Conservation (phyloP, 2,113 vertebrate genomes). For the Stigmatopora argus region DNA sequence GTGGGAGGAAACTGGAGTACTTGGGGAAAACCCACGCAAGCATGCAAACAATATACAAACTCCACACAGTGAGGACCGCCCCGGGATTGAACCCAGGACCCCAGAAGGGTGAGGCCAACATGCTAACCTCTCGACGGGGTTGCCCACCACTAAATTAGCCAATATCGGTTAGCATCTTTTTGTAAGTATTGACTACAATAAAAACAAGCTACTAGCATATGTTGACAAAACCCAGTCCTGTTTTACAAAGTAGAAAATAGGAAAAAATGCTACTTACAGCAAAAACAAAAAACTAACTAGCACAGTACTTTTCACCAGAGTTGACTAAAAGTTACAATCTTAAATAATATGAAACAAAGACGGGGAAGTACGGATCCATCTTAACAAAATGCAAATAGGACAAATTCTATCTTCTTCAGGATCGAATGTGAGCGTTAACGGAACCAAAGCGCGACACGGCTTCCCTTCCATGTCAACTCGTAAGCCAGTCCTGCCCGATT, state of each 20-base stretch:
- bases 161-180: no score
- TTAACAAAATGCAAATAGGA: slow-evolving; percentile 34
- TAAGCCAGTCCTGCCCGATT: slow-evolving; percentile 26
- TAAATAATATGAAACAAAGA: not conserved
- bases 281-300: not conserved
- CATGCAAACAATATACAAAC: no score
- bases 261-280: not conserved
- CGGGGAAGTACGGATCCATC: not conserved
- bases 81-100: no score
- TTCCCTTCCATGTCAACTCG: slow-evolving; percentile 14
- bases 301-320: not conserved
- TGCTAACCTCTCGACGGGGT: no score
- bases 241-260: not conserved
- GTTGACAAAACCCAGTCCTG: no score
- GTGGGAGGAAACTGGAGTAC: no score
- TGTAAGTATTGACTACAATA: no score
- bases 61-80: no score
- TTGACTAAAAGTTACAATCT: not conserved
- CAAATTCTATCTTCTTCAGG: slow-evolving; percentile 18
- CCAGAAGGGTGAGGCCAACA: no score
- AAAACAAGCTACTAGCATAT: no score
- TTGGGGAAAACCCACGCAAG: no score
- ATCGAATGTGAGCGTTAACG: slow-evolving; percentile 4
- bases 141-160: no score
- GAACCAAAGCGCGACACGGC: slow-evolving; percentile 6